phyloP scores from a whole-genome alignment of 2,797 vertebrate genomes.

The Enteromius treurensis region DNA sequence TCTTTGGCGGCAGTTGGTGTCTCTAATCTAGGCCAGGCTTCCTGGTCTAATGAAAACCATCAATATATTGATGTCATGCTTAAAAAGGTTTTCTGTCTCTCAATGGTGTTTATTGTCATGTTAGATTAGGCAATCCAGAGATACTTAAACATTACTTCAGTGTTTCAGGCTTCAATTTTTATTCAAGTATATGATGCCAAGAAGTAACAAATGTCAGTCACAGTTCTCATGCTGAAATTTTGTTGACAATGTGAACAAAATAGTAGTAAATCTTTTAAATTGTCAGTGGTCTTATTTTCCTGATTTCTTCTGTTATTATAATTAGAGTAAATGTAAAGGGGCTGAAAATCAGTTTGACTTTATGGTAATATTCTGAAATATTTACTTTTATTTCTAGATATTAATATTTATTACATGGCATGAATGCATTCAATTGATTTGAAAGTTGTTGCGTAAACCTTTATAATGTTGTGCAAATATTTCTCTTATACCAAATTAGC shows the following conservation, averaged over 20 bases:
- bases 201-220: neutral
- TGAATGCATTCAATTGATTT: neutral
- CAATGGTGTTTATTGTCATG: neutral
- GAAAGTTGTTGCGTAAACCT: neutral
- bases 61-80: constrained; percentile 61
- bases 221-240: neutral
- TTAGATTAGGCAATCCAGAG: neutral
- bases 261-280: neutral
- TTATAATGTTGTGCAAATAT: neutral
- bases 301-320: neutral
- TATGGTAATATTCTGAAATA: neutral
- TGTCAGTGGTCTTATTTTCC: neutral
- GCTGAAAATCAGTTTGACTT: neutral
- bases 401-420: neutral
- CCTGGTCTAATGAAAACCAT: constrained; percentile 72
- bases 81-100: neutral
- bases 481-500: neutral
- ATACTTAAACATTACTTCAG: neutral
- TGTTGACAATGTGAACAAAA: neutral
- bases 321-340: neutral
- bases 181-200: too few species aligned
- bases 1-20: constrained; percentile 65
- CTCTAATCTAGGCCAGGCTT: constrained; percentile 74
- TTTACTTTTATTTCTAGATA: neutral
- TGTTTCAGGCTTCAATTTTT: neutral